Conservation (phyloP, 2,888 invertebrate species). For the Drosophila cognata region DNA sequence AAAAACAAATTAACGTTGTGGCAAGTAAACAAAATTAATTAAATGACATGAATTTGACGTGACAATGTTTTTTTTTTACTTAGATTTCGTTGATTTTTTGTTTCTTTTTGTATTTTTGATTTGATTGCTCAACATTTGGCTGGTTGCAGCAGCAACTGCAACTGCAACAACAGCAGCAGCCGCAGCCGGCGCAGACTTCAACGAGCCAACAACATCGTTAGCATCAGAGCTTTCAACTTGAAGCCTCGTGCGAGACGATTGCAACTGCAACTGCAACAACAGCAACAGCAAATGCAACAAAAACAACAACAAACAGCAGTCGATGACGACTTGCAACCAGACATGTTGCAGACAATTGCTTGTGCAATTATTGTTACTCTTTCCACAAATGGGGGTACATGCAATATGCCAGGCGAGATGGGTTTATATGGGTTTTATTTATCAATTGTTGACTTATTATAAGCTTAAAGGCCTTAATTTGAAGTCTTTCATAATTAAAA, state of each 20-base stretch:
- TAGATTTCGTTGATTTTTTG: slow-evolving; percentile 37
- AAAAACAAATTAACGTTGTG: slow-evolving; percentile 74
- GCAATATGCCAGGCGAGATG: neutral
- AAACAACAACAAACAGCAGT: slow-evolving; percentile 18
- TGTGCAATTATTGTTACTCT: slow-evolving; percentile 62
- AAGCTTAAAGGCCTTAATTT: neutral
- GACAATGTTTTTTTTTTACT: slow-evolving; percentile 72
- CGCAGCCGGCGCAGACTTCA: slow-evolving; percentile 43
- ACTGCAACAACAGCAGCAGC: slow-evolving; percentile 24
- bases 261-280: slow-evolving; percentile 31
- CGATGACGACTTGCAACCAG: slow-evolving; percentile 65
- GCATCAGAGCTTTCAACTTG: slow-evolving; percentile 48
- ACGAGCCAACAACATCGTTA: slow-evolving; percentile 70
- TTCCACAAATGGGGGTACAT: slow-evolving; percentile 5
- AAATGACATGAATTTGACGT: slow-evolving; percentile 82
- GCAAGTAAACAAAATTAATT: slow-evolving; percentile 80
- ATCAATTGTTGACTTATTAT: neutral
- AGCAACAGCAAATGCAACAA: slow-evolving; percentile 6
- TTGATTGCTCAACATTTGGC: slow-evolving; percentile 74
- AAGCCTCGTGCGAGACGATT: slow-evolving; percentile 60
- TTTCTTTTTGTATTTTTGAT: slow-evolving; percentile 55
- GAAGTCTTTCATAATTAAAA: accelerated
- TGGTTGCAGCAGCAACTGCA: slow-evolving; percentile 36
- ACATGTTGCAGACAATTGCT: slow-evolving; percentile 75
- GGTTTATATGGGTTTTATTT: no score